These are phyloP conservation scores for Caenorhabditis sp. DNA, from an alignment of 2,888 invertebrate species.

Conservation along the genomic window DNA sequence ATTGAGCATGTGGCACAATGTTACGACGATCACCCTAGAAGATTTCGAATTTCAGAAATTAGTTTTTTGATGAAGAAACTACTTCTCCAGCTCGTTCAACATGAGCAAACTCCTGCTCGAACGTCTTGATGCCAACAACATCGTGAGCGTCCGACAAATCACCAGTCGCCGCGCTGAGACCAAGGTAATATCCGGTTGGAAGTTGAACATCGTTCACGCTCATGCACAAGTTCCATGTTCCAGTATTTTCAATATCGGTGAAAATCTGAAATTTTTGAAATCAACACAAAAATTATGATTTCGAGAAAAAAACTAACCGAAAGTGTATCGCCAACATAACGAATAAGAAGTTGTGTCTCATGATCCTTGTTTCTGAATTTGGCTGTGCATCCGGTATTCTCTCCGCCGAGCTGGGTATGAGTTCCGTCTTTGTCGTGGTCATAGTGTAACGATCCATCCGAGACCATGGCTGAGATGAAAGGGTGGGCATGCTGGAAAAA, in stretches of 20 bases:
- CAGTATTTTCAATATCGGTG: slow-evolving; percentile 74
- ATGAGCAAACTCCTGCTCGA: slow-evolving; percentile 83
- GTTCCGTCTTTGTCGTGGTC: slow-evolving; percentile 99
- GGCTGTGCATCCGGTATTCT: slow-evolving; percentile 82
- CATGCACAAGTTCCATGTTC: slow-evolving; percentile 92
- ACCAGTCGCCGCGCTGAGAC: slow-evolving; percentile 93
- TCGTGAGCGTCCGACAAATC: slow-evolving; percentile 97
- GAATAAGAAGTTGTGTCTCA: slow-evolving; percentile 88
- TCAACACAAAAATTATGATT: not conserved
- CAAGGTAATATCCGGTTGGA: slow-evolving; percentile 93
- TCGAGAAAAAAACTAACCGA: slow-evolving; percentile 77
- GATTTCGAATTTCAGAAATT: too few species aligned
- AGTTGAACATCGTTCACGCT: slow-evolving; percentile 85
- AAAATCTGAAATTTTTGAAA: slow-evolving; percentile 78
- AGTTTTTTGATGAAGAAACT: not conserved
- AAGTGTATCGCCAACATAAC: slow-evolving; percentile 86
- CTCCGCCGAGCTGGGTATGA: slow-evolving; percentile 86
- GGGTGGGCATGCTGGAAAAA: slow-evolving; percentile 89
- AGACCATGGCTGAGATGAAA: slow-evolving; percentile 96
- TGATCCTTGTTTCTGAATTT: slow-evolving; percentile 87
- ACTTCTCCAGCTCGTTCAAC: slow-evolving; percentile 68
- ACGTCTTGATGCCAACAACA: slow-evolving; percentile 87
- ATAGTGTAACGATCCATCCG: slow-evolving; percentile 91
- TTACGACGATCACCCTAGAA: slow-evolving; percentile 40
- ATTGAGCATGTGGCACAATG: slow-evolving; percentile 44